phyloP scores from a whole-genome alignment of 2,113 vertebrate species.

The Arvicanthis niloticus region DNA sequence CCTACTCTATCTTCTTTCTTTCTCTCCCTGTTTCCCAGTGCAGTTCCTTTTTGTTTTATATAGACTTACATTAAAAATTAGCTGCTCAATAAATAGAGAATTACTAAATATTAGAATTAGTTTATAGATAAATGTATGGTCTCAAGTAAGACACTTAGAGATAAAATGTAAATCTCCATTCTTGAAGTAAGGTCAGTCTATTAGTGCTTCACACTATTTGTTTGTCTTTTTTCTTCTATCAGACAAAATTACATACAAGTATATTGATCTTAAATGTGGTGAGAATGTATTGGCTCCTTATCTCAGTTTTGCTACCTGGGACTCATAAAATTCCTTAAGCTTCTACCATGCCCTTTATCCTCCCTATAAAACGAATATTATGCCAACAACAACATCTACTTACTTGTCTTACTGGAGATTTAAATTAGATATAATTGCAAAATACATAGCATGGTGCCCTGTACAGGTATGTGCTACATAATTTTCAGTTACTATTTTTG shows the following conservation, averaged over 20 bases:
- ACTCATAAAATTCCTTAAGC: not conserved
- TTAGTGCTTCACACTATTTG: not conserved
- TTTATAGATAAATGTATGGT: constrained; percentile 36
- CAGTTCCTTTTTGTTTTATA: constrained; percentile 58
- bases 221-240: constrained; percentile 30
- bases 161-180: constrained; percentile 11
- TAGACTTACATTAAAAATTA: constrained; percentile 30
- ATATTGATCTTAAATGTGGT: not conserved
- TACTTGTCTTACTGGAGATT: not conserved
- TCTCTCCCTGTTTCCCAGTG: not conserved
- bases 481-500: not conserved
- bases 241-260: not conserved
- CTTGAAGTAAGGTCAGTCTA: constrained; percentile 15
- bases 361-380: constrained; percentile 19
- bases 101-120: constrained; percentile 8
- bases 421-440: not conserved
- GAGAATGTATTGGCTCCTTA: not conserved
- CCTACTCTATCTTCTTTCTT: not conserved
- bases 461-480: not conserved
- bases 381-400: not conserved
- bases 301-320: not conserved
- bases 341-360: not conserved
- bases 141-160: constrained; percentile 14
- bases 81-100: constrained; percentile 36
- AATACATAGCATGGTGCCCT: not conserved